Conservation (phyloP, 2,797 vertebrate genomes). For the Lagodon rhomboides region DNA sequence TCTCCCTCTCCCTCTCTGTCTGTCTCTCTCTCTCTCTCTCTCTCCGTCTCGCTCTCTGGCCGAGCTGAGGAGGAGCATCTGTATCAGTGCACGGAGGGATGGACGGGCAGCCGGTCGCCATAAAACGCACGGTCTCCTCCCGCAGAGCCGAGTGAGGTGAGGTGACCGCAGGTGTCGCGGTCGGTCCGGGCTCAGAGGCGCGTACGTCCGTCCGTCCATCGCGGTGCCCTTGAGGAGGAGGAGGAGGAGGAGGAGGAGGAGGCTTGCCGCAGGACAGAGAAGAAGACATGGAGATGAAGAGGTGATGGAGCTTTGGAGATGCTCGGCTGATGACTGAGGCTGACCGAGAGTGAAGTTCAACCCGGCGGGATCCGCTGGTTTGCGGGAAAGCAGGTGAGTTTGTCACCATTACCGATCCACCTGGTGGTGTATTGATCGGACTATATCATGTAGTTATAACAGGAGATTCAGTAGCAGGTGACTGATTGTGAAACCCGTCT, state of each 20-base stretch:
- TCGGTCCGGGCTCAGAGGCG: conserved; percentile 6
- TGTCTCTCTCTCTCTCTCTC: conserved; percentile 12
- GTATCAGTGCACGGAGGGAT: conserved; percentile 52
- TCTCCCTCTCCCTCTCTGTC: conserved; percentile 15
- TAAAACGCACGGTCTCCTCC: conserved; percentile 37
- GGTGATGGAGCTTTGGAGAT: conserved; percentile 63
- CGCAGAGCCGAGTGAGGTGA: conserved; percentile 29
- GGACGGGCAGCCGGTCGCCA: conserved; percentile 56
- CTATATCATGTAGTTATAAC: not conserved
- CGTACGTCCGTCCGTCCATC: not conserved
- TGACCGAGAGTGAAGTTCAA: conserved; percentile 57
- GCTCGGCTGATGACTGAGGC: conserved; percentile 62
- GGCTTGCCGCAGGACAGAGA: conserved; percentile 42
- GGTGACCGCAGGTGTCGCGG: conserved; percentile 40
- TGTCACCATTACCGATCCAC: not conserved
- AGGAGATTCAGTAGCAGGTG: not conserved
- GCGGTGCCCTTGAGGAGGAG: conserved; percentile 54
- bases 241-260: not conserved
- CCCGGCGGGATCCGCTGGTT: conserved; percentile 38
- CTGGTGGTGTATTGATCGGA: not conserved
- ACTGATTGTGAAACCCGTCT: conserved; percentile 12
- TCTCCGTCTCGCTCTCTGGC: conserved; percentile 2
- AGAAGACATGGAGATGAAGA: conserved; percentile 1
- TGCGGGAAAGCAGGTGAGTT: conserved; percentile 67
- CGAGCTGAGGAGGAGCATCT: conserved; percentile 60